phyloP scores from a whole-genome alignment of 2,888 invertebrate species.

The Hipparchia sbordonii region DNA sequence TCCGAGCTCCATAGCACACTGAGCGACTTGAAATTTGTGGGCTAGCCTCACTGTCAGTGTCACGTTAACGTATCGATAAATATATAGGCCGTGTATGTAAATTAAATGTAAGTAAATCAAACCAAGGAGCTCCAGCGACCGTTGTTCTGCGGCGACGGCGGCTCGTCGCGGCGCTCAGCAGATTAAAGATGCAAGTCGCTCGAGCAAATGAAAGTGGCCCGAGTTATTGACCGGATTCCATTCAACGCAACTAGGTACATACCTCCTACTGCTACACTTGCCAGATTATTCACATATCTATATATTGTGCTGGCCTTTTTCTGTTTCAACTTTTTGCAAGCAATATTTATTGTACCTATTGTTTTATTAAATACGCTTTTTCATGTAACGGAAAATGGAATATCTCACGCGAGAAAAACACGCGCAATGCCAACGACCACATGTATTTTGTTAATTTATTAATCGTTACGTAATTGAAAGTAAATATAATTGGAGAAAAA shows the following conservation, averaged over 20 bases:
- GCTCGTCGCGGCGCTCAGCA: neutral
- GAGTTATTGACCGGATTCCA: neutral
- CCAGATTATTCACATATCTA: too few species aligned
- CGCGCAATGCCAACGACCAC: neutral
- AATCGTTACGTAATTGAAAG: neutral
- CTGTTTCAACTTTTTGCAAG: neutral
- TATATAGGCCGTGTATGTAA: too few species aligned
- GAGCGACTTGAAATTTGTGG: too few species aligned
- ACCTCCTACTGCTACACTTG: neutral
- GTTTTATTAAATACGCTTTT: neutral
- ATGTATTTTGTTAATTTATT: neutral
- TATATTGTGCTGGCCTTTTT: too few species aligned
- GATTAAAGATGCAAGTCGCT: neutral
- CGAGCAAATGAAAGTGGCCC: neutral
- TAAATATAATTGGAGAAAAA: neutral
- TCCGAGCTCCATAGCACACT: too few species aligned
- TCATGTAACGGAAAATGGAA: neutral
- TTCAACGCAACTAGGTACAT: too few species aligned
- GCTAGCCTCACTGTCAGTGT: too few species aligned
- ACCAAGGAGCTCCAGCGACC: neutral
- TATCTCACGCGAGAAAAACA: neutral
- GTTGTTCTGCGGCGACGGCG: too few species aligned
- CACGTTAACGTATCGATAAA: too few species aligned
- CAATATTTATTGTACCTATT: neutral
- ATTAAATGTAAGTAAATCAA: neutral